Evolutionary conservation across 2,888 invertebrate genomes (phyloP).

Genomic region (Trichopoda pennipes): DNA sequence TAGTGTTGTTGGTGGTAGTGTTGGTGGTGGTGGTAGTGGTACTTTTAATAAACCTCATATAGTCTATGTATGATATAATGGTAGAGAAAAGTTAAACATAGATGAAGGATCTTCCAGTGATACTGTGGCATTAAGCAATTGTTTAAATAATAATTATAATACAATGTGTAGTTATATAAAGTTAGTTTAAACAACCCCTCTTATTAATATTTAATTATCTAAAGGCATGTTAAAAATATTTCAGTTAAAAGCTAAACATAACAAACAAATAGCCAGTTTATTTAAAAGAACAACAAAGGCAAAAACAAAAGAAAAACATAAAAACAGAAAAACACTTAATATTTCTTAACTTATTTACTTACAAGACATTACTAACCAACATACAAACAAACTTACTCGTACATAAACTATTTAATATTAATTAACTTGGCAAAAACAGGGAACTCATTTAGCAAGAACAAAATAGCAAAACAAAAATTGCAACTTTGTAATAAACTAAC

Average conservation of each 20-base stretch:
- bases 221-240: conserved; percentile 31
- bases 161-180: conserved; percentile 71
- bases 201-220: conserved; percentile 28
- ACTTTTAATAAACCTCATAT: conserved; percentile 74
- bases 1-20: conserved; percentile 27
- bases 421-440: conserved; percentile 68
- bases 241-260: conserved; percentile 31
- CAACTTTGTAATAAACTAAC: conserved; percentile 41
- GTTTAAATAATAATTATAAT: conserved; percentile 72
- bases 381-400: conserved; percentile 27
- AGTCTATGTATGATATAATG: conserved; percentile 82
- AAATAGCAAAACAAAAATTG: not conserved
- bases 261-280: conserved; percentile 13
- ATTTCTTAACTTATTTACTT: conserved; percentile 41
- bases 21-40: conserved; percentile 59
- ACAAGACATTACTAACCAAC: conserved; percentile 33
- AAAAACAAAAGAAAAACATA: not conserved
- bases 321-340: conserved; percentile 1
- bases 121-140: conserved; percentile 70
- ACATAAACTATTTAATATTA: conserved; percentile 50
- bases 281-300: not conserved
- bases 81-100: conserved; percentile 69
- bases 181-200: conserved; percentile 68
- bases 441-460: conserved; percentile 64
- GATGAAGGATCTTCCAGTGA: conserved; percentile 73